These are phyloP conservation scores for Ostrea edulis DNA, from an alignment of 1,140 invertebrate genomes.

Conservation along the genomic window DNA sequence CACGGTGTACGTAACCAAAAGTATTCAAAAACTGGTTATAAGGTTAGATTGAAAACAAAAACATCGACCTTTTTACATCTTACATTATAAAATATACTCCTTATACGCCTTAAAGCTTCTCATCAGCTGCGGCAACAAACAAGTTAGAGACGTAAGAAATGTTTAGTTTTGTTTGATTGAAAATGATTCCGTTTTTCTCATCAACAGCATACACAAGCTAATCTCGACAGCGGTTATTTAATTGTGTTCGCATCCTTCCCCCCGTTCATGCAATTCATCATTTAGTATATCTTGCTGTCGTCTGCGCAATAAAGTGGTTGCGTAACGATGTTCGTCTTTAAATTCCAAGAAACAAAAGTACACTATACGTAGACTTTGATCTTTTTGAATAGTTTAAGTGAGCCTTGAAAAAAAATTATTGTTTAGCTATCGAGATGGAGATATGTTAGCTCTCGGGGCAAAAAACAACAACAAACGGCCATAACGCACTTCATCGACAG, in stretches of 20 bases:
- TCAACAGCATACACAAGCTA: neutral
- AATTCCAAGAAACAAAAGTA: slow-evolving; percentile 32
- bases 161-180: slow-evolving; percentile 25
- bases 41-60: neutral
- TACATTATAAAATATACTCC: neutral
- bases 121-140: neutral
- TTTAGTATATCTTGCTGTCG: neutral
- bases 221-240: neutral
- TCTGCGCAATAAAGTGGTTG: slow-evolving; percentile 16
- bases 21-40: no score
- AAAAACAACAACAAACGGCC: neutral
- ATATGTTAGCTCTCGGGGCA: neutral
- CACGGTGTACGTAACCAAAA: no score
- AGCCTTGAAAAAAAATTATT: neutral
- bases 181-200: slow-evolving; percentile 3
- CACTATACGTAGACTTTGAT: neutral
- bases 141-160: neutral
- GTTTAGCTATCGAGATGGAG: neutral
- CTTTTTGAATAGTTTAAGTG: neutral
- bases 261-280: neutral
- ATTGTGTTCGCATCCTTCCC: slow-evolving; percentile 9
- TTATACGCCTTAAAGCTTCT: neutral
- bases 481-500: neutral
- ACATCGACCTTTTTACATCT: neutral
- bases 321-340: slow-evolving; percentile 8